Percentiles rank a stretch among this genome's conserved stretches.
Conservation (phyloP, 2,797 vertebrate species). For the Agapornis canus region DNA sequence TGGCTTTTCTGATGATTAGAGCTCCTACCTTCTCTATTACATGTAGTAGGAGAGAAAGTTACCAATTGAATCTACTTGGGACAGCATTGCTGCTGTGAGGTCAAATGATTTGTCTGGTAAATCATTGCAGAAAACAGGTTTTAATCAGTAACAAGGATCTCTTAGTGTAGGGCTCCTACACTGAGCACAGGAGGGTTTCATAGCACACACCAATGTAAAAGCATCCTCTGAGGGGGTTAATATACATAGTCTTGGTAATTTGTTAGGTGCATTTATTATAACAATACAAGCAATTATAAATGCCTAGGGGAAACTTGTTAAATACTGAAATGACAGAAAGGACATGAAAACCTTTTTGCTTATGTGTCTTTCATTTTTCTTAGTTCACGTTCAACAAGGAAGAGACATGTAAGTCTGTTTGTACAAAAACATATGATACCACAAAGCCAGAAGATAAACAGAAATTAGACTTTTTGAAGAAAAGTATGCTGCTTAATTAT, state of each 20-base stretch:
- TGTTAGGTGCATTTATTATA: background rate
- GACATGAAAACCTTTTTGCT: background rate
- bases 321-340: background rate
- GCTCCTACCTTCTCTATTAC: background rate
- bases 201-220: background rate
- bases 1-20: background rate
- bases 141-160: background rate
- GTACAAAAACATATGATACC: constrained; percentile 83
- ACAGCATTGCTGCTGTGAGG: background rate
- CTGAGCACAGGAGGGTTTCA: background rate
- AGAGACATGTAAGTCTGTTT: constrained; percentile 84
- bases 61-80: background rate
- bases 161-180: background rate
- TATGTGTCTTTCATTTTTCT: constrained; percentile 52
- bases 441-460: constrained; percentile 79
- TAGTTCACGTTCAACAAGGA: constrained; percentile 88
- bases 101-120: background rate
- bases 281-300: background rate
- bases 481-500: constrained; percentile 94
- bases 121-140: background rate
- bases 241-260: background rate
- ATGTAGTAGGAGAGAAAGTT: background rate
- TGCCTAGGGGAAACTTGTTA: background rate
- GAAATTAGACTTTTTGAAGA: constrained; percentile 90
- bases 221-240: background rate